Percentiles rank a stretch among this genome's conserved stretches.
These are phyloP conservation scores for Palythoa grandiflora DNA, from an alignment of 92 coral and sea anemone genomes.

Conservation along the genomic window DNA sequence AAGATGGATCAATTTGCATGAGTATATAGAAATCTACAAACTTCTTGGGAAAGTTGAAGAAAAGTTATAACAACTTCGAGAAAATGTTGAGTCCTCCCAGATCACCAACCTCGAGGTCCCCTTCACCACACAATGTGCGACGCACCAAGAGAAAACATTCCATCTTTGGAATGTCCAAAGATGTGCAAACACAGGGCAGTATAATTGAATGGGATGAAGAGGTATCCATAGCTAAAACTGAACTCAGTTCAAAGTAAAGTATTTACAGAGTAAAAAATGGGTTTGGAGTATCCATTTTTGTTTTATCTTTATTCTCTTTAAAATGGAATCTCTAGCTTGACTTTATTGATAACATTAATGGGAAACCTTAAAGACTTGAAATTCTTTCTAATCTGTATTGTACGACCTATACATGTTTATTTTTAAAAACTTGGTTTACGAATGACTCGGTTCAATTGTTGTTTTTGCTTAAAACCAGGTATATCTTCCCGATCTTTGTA, in stretches of 20 bases:
- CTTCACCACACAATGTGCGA: slow-evolving; percentile 18
- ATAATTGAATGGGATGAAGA: slow-evolving; percentile 33
- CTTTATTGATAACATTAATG: background rate
- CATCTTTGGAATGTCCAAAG: slow-evolving; percentile 30
- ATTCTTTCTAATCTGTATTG: too few relatives aligned
- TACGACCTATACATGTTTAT: too few relatives aligned
- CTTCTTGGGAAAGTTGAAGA: background rate
- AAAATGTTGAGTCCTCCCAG: slow-evolving; percentile 26
- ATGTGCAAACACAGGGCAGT: slow-evolving; percentile 1
- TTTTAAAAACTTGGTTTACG: too few relatives aligned
- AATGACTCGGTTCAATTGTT: too few relatives aligned
- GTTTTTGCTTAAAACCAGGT: too few relatives aligned
- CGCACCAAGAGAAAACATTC: slow-evolving; percentile 19
- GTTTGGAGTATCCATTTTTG: too few relatives aligned
- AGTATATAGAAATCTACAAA: background rate
- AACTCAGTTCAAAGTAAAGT: background rate
- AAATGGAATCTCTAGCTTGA: background rate
- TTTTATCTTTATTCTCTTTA: too few relatives aligned
- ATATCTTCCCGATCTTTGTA: too few relatives aligned
- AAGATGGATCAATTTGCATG: slow-evolving; percentile 27
- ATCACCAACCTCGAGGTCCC: slow-evolving; percentile 4
- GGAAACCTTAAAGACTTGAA: background rate
- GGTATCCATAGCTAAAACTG: background rate
- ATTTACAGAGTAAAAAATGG: too few relatives aligned
- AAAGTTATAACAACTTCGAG: background rate